Evolutionary conservation across 2,113 vertebrate genomes (phyloP).

Genomic region (Centropristis striata): DNA sequence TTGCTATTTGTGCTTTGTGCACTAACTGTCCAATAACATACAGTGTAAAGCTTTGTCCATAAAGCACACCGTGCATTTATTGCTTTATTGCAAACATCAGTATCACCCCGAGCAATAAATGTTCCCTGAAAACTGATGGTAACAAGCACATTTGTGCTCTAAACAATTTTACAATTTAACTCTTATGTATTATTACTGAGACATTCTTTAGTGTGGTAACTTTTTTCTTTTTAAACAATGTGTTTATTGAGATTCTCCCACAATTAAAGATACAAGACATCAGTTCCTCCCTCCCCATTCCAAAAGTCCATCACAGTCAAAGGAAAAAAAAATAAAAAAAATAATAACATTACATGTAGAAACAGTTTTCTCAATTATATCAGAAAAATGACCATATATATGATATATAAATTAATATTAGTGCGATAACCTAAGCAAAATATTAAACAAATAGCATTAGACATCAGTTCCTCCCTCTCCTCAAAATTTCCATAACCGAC

Average conservation of each 20-base stretch:
- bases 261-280: too few species aligned
- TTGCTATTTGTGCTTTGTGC: conserved; percentile 19
- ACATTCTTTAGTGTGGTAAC: not conserved
- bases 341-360: too few species aligned
- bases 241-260: too few species aligned
- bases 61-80: conserved; percentile 33
- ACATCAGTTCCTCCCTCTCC: too few species aligned
- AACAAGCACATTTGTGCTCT: conserved; percentile 12
- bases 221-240: too few species aligned
- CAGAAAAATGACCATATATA: too few species aligned
- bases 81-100: conserved; percentile 45
- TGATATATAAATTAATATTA: not conserved
- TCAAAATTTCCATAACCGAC: too few species aligned
- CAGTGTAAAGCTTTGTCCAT: not conserved
- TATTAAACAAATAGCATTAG: not conserved
- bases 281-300: too few species aligned
- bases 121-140: not conserved
- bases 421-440: not conserved
- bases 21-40: conserved; percentile 37
- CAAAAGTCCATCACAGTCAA: too few species aligned
- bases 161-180: conserved; percentile 17
- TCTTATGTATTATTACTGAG: conserved; percentile 25
- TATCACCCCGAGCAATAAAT: conserved; percentile 26
- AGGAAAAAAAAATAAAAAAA: too few species aligned
- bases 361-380: too few species aligned